Evolutionary conservation across 2,888 invertebrate genomes (phyloP).

Genomic region (Suillia variegata): DNA sequence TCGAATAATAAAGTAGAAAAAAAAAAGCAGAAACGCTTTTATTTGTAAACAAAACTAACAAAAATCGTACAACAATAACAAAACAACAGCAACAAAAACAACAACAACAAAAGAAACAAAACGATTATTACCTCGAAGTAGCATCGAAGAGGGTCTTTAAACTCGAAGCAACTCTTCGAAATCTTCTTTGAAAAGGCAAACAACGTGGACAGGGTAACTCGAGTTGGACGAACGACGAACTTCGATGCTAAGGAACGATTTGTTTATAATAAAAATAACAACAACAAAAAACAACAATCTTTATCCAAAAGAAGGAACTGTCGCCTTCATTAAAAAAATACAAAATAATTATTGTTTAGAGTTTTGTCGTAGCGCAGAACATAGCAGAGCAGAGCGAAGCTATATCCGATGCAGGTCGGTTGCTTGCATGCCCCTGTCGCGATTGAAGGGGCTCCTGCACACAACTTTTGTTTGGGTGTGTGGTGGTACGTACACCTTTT

Average conservation of each 20-base stretch:
- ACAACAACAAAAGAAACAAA: constrained; percentile 10
- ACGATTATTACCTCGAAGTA: constrained; percentile 16
- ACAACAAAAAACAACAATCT: no score
- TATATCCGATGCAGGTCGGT: background rate
- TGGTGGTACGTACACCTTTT: constrained; percentile 25
- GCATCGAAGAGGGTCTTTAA: constrained; percentile 23
- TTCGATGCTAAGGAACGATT: constrained; percentile 7
- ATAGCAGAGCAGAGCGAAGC: background rate
- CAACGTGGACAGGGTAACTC: background rate
- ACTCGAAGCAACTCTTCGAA: constrained; percentile 1
- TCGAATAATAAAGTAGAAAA: constrained; percentile 6
- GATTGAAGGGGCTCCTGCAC: no score
- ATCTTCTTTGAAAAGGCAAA: background rate
- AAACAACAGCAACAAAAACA: no score
- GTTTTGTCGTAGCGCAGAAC: background rate
- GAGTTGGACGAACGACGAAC: no score
- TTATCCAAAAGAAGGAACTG: no score
- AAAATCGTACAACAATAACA: no score
- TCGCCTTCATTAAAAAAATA: constrained; percentile 11
- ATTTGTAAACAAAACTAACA: constrained; percentile 28
- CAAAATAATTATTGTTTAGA: background rate
- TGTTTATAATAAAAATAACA: constrained; percentile 22
- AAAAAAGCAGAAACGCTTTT: constrained; percentile 16
- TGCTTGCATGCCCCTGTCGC: no score
- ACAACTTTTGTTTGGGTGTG: background rate